Evolutionary conservation across 2,797 vertebrate species (phyloP), one percentile per base, ranked within the genome.

Genomic region (Diceros bicornis): DNA sequence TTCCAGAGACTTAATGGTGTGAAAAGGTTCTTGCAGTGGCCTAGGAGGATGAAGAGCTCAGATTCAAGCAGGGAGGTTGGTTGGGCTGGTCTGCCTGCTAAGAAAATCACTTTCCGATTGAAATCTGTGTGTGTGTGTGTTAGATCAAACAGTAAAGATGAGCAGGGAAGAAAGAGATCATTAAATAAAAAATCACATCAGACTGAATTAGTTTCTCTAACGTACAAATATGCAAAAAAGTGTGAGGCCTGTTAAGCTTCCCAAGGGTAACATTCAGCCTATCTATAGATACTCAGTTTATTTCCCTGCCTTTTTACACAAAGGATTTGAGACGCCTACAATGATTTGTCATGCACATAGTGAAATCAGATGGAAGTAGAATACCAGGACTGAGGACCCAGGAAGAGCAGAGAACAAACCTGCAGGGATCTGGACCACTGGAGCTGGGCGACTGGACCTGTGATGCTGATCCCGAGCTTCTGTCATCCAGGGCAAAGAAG

Each of bases 191-290:
- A 23, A 21, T 16, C 34, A 29, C n/a, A 2, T 11, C 23, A 3
- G 77, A 41, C 34, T 62, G 82, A 34, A 6, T 66, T 41, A 21
- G n/a, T 72, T 23, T 50, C 25, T 78, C 25, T 69, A 2, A 78
- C 4, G 23, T n/a, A 44, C 18, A 59, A 13, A 61, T 2, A 13
- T 7, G 41, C 6, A 7, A 41, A 57, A 27, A 7, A 0, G 21
- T 0, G 0, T 2, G 44, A 41, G 47, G 13, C 55, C 44, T 41
- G 25, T 18, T 6, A 0, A 0, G 1, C 10, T n/a, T 84, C 66
- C 62, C 3, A 2, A 47, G 55, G 57, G 41, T 6, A 6, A 9
- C 10, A 0, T 32, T 77, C 44, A 1, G n/a, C 14, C 16, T 55
- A 0, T 3, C 18, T 47, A 0, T 17, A 20, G 9, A 3, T 4